Conservation (phyloP, 2,113 vertebrate genomes). For the Muntiacus reevesi region DNA sequence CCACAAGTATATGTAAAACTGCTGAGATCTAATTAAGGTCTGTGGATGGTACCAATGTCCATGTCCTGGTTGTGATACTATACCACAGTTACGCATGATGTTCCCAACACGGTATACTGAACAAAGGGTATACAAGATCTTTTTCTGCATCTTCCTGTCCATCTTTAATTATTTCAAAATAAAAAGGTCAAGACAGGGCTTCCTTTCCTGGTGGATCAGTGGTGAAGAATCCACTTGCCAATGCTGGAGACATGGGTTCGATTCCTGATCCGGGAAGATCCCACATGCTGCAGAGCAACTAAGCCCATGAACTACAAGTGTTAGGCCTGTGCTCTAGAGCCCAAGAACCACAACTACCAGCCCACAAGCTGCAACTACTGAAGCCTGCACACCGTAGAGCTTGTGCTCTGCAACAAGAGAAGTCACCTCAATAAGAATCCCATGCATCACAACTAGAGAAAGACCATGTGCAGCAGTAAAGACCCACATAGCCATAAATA, state of each 20-base stretch:
- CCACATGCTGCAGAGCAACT: not conserved
- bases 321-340: not conserved
- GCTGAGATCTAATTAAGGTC: not conserved
- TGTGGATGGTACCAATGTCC: no score
- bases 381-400: not conserved
- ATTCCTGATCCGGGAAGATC: not conserved
- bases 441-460: not conserved
- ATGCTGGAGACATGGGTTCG: not conserved
- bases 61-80: not conserved
- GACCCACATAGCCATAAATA: not conserved
- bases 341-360: accelerated
- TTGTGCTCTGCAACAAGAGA: not conserved
- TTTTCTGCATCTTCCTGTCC: not conserved
- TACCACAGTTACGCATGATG: accelerated
- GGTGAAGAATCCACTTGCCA: not conserved
- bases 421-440: not conserved
- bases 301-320: not conserved
- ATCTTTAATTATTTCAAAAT: not conserved
- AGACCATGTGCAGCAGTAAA: not conserved
- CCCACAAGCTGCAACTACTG: not conserved
- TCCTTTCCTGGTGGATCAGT: not conserved
- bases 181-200: not conserved
- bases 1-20: not conserved
- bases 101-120: accelerated
- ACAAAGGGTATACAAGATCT: not conserved